Conservation (phyloP, 2,113 vertebrate species). For the Pelobates fuscus region DNA sequence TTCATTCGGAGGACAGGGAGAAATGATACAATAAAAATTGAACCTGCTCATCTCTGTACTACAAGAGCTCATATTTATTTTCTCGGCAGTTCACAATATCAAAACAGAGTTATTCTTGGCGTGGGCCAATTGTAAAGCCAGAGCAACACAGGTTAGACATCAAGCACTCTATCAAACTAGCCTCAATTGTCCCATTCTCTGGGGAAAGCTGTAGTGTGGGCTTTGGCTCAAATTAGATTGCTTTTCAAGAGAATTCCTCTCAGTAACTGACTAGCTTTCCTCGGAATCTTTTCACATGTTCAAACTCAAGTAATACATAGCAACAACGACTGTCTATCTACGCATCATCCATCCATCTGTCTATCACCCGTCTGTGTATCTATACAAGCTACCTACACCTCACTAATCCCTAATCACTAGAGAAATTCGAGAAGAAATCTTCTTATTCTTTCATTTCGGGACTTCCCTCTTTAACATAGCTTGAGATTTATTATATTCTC, state of each 20-base stretch:
- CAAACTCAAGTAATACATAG: not conserved
- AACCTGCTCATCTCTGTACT: slow-evolving; percentile 68
- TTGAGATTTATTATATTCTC: too few species aligned
- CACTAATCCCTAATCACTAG: too few species aligned
- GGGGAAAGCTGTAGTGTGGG: slow-evolving; percentile 62
- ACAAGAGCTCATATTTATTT: slow-evolving; percentile 68
- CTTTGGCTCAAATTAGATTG: slow-evolving; percentile 59
- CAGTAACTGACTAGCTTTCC: slow-evolving; percentile 52
- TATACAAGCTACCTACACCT: slow-evolving; percentile 5
- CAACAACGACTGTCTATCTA: too few species aligned
- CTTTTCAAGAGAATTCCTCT: slow-evolving; percentile 55
- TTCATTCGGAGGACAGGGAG: slow-evolving; percentile 64
- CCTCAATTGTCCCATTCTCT: slow-evolving; percentile 55
- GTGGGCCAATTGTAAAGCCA: slow-evolving; percentile 56
- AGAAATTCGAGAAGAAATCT: too few species aligned
- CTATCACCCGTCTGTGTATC: too few species aligned
- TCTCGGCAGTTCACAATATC: slow-evolving; percentile 62
- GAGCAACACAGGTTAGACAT: slow-evolving; percentile 56
- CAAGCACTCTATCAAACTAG: slow-evolving; percentile 67
- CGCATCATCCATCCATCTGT: too few species aligned
- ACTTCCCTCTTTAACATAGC: too few species aligned
- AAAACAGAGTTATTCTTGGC: slow-evolving; percentile 66
- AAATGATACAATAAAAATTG: slow-evolving; percentile 72
- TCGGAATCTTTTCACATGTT: slow-evolving; percentile 4
- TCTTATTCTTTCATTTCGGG: too few species aligned